These are phyloP conservation scores for Rhinella marina DNA, from an alignment of 2,797 vertebrate species.

Conservation along the genomic window DNA sequence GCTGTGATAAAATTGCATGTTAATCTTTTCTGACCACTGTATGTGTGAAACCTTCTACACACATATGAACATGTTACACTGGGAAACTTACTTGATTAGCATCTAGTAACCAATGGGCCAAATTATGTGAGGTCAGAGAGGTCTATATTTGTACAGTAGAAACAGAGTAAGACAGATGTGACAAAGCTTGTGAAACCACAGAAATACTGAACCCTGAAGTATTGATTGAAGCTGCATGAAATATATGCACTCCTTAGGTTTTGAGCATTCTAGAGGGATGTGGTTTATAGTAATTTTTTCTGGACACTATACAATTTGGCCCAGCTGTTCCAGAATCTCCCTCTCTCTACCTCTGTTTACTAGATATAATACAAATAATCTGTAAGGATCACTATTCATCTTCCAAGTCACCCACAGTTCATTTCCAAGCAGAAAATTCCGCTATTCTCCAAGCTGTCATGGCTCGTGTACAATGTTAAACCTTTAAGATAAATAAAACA, in stretches of 20 bases:
- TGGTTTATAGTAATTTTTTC: background rate
- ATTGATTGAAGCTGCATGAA: slow-evolving; percentile 20
- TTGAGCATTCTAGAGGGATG: background rate
- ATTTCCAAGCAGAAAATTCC: slow-evolving; percentile 25
- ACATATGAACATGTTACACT: background rate
- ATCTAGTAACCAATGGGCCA: slow-evolving; percentile 23
- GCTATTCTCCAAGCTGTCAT: slow-evolving; percentile 37
- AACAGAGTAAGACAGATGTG: slow-evolving; percentile 43
- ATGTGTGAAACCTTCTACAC: background rate
- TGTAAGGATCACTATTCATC: slow-evolving; percentile 39
- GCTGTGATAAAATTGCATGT: background rate
- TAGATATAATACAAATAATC: slow-evolving; percentile 32
- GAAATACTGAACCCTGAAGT: slow-evolving; percentile 18
- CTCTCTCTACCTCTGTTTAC: slow-evolving; percentile 23
- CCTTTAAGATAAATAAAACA: slow-evolving; percentile 38
- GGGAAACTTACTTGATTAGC: background rate
- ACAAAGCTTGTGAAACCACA: background rate
- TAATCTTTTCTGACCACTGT: background rate
- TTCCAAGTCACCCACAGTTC: slow-evolving; percentile 15
- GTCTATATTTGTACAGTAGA: slow-evolving; percentile 33
- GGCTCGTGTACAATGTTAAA: slow-evolving; percentile 20
- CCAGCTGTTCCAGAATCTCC: slow-evolving; percentile 33
- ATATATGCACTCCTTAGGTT: slow-evolving; percentile 22
- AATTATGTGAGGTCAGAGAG: slow-evolving; percentile 42
- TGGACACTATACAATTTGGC: slow-evolving; percentile 10